Conservation (phyloP, 2,113 vertebrate genomes). For the Oncorhynchus nerka region DNA sequence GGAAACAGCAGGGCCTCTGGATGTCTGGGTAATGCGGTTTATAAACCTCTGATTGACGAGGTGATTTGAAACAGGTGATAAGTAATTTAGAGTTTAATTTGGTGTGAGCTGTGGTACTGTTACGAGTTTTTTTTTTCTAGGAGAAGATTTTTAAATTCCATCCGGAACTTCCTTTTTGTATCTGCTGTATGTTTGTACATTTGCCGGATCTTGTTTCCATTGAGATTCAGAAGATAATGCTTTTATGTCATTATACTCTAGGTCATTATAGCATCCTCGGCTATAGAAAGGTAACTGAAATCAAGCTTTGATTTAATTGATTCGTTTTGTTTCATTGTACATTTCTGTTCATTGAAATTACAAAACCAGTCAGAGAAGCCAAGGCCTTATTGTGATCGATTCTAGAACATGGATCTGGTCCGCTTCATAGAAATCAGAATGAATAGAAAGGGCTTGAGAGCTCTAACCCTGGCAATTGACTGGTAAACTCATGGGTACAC, state of each 20-base stretch:
- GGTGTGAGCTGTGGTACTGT: constrained; percentile 25
- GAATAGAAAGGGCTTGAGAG: too few relatives aligned
- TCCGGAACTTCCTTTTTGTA: background rate
- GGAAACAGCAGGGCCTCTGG: constrained; percentile 40
- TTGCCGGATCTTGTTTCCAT: too few relatives aligned
- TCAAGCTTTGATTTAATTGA: background rate
- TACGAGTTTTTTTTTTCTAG: background rate
- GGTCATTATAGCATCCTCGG: too few relatives aligned
- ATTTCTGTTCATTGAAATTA: background rate
- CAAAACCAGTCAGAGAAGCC: constrained; percentile 15
- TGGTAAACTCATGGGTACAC: too few relatives aligned
- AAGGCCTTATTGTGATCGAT: constrained; percentile 6
- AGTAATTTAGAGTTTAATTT: constrained; percentile 43
- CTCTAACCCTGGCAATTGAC: too few relatives aligned
- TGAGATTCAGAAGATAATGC: too few relatives aligned
- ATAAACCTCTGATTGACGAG: constrained; percentile 52
- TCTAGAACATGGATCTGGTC: background rate
- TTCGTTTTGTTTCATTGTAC: too few relatives aligned
- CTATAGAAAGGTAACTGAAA: background rate
- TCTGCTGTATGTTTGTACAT: background rate
- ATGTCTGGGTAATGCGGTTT: constrained; percentile 43
- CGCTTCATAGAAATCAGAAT: background rate
- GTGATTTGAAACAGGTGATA: constrained; percentile 46
- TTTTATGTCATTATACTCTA: too few relatives aligned
- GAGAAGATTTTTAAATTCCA: background rate